These are phyloP conservation scores for Danio choprae DNA, from an alignment of 2,797 vertebrate genomes.

Conservation along the genomic window DNA sequence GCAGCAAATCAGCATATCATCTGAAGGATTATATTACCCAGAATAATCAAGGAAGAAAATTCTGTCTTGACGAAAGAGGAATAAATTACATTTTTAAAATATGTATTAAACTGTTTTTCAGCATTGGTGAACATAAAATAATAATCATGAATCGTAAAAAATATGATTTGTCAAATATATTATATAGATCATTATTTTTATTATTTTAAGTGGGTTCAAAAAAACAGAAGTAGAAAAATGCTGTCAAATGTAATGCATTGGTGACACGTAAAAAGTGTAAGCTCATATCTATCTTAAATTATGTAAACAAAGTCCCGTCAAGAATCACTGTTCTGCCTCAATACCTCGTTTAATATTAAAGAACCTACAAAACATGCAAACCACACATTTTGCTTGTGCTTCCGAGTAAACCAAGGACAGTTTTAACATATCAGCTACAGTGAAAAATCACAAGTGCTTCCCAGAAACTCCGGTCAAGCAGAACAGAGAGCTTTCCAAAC, in stretches of 20 bases:
- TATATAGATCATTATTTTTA: too few species aligned
- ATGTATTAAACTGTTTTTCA: too few species aligned
- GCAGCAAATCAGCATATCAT: neutral
- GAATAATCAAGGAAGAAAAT: neutral
- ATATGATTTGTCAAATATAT: too few species aligned
- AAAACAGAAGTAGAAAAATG: neutral
- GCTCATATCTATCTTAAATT: neutral
- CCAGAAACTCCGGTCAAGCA: conserved; percentile 27
- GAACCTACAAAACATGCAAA: neutral
- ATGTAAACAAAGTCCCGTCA: too few species aligned
- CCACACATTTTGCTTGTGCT: neutral
- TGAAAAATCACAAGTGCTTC: conserved; percentile 15
- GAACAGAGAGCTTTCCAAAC: neutral
- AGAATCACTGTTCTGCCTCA: neutral
- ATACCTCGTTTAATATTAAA: neutral
- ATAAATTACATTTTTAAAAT: neutral
- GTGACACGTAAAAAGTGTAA: neutral
- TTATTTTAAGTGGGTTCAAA: too few species aligned
- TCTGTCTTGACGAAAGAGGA: too few species aligned
- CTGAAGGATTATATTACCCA: neutral
- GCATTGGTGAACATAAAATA: too few species aligned
- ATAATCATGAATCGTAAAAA: too few species aligned
- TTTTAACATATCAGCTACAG: neutral
- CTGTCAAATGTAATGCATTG: neutral
- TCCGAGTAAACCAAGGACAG: neutral